Evolutionary conservation across 23 tunicate genomes (phyloP), one percentile per base, ranked within the genome.

Genomic region (Diplosoma virens): DNA sequence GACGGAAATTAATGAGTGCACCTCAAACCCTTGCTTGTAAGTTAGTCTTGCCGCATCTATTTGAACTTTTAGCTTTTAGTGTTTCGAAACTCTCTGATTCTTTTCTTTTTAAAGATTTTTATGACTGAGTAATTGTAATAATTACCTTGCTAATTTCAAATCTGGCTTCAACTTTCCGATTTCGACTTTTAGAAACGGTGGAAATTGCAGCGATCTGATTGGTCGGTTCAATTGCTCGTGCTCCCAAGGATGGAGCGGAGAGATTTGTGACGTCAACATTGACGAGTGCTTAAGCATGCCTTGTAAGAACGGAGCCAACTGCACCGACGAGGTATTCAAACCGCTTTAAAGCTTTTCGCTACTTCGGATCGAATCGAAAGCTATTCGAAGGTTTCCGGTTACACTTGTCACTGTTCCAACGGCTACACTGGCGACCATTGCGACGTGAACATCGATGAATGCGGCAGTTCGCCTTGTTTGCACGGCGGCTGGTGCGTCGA

Each of bases 1-100:
- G 23, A n/a, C 59, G 25, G 82, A 93, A 18, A 93, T 93, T 25
- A 64, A 93, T 47, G 93, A 86, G 27, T 93, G 98, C 64, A 25
- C 32, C 9, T 58, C 81, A 3, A 67, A 58, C 36, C 87, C 87
- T 14, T 93, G 98, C 36, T 0, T 32, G 79, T 69, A 74, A 74
- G 92, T 81, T 25, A n/a, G n/a, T n/a, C n/a, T n/a, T n/a, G n/a
- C n/a, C n/a, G n/a, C n/a, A n/a, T n/a, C n/a, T n/a, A n/a, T n/a
- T n/a, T n/a, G n/a, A n/a, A n/a, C n/a, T n/a, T n/a, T n/a, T n/a
- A n/a, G n/a, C n/a, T n/a, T n/a, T n/a, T n/a, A n/a, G n/a, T n/a
- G n/a, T n/a, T n/a, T n/a, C n/a, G n/a, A n/a, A n/a, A n/a, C n/a
- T n/a, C n/a, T n/a, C n/a, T n/a, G n/a, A n/a, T n/a, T n/a, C n/a